Evolutionary conservation across 2,888 invertebrate genomes (phyloP), one percentile per base, ranked within the genome.

Genomic region (Ochropleura plecta): DNA sequence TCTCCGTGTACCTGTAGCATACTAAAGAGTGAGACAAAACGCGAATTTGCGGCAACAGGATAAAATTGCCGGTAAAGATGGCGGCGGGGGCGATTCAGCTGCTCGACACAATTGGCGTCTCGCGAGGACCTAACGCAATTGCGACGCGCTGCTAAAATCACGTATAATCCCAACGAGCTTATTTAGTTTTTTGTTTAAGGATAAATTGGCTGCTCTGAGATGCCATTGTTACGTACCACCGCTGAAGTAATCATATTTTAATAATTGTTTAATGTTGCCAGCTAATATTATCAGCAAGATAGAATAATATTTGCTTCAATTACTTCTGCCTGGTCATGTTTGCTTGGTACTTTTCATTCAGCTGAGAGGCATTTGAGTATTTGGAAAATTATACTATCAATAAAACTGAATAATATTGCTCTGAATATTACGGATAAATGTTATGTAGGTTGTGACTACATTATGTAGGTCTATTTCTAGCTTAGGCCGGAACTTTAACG

Each of bases 91-190:
- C 60, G 51, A 76, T 77, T 84, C 48, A 51, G 72, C 59, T 53
- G 55, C 59, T 84, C 73, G 60, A 70, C 81, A 70, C 66, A 82
- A 82, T 82, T 84, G 84, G 66, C 73, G 77, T 82, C 64, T 83
- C 75, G 60, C 70, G 73, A 84, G 77, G 77, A 81, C 55, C 76
- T 70, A 83, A 83, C 64, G 49, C 64, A 83, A 83, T 80, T 83
- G 81, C 76, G 69, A 67, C 16, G 53, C 51, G 63, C 67, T 68
- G 55, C 81, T 81, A 70, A 82, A 82, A 84, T 81, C 84, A 81
- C 62, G 81, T 72, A 71, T 81, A 79, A 59, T 49, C 70, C 59
- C 66, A 51, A 70, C 59, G 63, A 67, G 72, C 71, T 72, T 63
- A 67, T 67, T 84, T 67, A 67, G 49, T 80, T 79, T 82, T 79